Base-by-base conservation (phyloP, 2,113 vertebrate genomes). In the Andinoacara biseriatus region DNA sequence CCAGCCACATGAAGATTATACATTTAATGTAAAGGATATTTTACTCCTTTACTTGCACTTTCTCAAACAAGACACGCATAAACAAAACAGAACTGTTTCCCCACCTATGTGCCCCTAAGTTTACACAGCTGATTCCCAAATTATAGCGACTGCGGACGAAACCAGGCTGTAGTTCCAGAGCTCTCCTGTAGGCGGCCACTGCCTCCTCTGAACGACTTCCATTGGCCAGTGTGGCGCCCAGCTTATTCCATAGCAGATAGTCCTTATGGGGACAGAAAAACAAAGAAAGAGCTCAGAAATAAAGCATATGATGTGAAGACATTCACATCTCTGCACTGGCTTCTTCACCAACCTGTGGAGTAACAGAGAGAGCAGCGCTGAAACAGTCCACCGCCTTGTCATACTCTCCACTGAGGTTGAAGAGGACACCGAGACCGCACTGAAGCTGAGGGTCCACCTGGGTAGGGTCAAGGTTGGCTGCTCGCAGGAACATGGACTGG, bases 381-480 rank as follows among this genome's bases (percentile, higher is more conserved):
- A 99, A 99, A 82, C 98, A 99, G 94, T 99, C 98, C 87, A 99
- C 97, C 0, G 98, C 98, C 86, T 99, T 99, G 94, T 99, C 97
- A 0, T 98, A 99, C 75, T 99, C 98, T 35, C 97, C 97, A 0
- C 98, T 99, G 52, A 99, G 96, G 93, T 99, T 99, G 93, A 99
- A 99, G 40, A 99, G 97, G 56, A 99, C 98, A 0, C 98, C 98
- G 56, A 99, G 91, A 26, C 98, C 98, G 78, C 98, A 99, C 90
- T 99, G 98, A 76, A 99, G 97, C 65, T 99, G 97, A 1, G 98
- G 97, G 91, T 99, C 98, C 54, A 99, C 97, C 61, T 95, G 91
- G 0, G 95, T 86, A 0, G 97, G 97, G 91, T 98, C 97, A 43
- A 95, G 93, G 76, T 96, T 96, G 11, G 98, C 98, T 3, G 98